phyloP scores from a whole-genome alignment of 2,888 invertebrate species.

The Pemphredon lugubris region DNA sequence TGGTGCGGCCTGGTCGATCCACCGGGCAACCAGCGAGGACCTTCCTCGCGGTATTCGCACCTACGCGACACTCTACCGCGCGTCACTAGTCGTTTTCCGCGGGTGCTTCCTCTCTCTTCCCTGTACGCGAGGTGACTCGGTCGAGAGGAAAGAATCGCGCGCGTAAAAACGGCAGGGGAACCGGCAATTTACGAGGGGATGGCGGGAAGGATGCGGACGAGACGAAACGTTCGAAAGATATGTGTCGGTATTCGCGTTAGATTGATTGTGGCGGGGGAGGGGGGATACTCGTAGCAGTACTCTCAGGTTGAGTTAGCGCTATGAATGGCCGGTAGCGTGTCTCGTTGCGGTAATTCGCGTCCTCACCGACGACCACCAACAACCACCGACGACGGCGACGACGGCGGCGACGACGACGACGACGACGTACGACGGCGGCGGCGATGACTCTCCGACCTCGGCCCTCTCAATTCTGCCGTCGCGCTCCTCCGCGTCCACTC shows the following conservation, averaged over 20 bases:
- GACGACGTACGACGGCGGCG: too few relatives aligned
- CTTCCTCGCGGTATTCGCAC: conserved; percentile 22
- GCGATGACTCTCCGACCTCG: conserved; percentile 24
- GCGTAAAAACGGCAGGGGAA: conserved; percentile 5
- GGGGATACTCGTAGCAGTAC: too few relatives aligned
- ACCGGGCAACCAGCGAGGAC: conserved; percentile 14
- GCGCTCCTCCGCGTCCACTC: conserved; percentile 17
- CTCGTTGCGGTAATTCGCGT: conserved; percentile 35
- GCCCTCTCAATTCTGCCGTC: conserved; percentile 19
- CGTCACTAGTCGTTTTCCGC: too few relatives aligned
- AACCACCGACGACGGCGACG: too few relatives aligned
- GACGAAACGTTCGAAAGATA: too few relatives aligned
- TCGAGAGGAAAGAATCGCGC: not conserved
- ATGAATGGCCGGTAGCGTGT: conserved; percentile 35
- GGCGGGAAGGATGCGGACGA: too few relatives aligned
- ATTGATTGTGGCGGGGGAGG: too few relatives aligned
- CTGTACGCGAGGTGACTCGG: not conserved
- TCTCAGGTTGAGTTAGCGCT: conserved; percentile 37
- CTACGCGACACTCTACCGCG: not conserved
- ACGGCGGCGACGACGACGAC: too few relatives aligned
- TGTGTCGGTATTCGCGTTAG: too few relatives aligned
- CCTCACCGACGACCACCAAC: conserved; percentile 34
- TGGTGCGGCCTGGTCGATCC: conserved; percentile 69
- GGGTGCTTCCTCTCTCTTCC: too few relatives aligned
- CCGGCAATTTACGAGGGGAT: too few relatives aligned